Percentiles rank a stretch among this genome's conserved stretches.
These are phyloP conservation scores for Aleiodes alternator DNA, from an alignment of 2,888 invertebrate genomes.

Conservation along the genomic window DNA sequence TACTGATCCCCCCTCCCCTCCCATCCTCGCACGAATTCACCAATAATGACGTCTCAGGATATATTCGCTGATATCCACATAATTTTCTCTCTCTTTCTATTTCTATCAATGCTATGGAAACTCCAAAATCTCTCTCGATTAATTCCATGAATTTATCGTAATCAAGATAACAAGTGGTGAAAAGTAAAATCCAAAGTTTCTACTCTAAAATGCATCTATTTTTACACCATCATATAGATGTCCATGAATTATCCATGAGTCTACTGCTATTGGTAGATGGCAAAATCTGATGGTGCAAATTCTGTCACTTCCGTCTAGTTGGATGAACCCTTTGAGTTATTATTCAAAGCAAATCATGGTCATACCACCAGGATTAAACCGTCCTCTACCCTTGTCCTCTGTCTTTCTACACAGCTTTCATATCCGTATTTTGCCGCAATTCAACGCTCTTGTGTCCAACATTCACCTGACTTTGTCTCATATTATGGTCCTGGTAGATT, in stretches of 20 bases:
- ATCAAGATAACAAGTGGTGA: background rate
- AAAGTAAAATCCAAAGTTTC: background rate
- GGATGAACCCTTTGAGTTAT: slow-evolving; percentile 68
- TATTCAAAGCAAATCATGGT: slow-evolving; percentile 72
- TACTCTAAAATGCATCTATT: background rate
- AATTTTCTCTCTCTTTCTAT: background rate
- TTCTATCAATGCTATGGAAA: background rate
- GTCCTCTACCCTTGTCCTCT: slow-evolving; percentile 15
- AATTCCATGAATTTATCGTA: background rate
- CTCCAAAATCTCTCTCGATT: background rate
- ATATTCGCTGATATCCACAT: slow-evolving; percentile 38
- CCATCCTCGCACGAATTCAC: slow-evolving; percentile 35
- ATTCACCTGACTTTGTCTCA: slow-evolving; percentile 29
- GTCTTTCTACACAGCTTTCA: slow-evolving; percentile 27
- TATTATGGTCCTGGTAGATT: background rate
- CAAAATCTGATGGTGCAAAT: slow-evolving; percentile 24
- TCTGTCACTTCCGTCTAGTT: slow-evolving; percentile 40
- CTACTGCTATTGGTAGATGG: slow-evolving; percentile 1
- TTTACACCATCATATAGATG: background rate
- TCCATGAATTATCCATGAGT: slow-evolving; percentile 24
- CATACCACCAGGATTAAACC: slow-evolving; percentile 60
- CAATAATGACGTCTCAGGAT: slow-evolving; percentile 46
- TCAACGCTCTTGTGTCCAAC: slow-evolving; percentile 35
- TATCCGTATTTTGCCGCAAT: slow-evolving; percentile 36
- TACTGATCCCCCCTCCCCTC: background rate